A percentile compares a stretch with the other conserved stretches of the same genome.
Conservation (phyloP, 1,140 invertebrate species). For the Procambarus clarkii region DNA sequence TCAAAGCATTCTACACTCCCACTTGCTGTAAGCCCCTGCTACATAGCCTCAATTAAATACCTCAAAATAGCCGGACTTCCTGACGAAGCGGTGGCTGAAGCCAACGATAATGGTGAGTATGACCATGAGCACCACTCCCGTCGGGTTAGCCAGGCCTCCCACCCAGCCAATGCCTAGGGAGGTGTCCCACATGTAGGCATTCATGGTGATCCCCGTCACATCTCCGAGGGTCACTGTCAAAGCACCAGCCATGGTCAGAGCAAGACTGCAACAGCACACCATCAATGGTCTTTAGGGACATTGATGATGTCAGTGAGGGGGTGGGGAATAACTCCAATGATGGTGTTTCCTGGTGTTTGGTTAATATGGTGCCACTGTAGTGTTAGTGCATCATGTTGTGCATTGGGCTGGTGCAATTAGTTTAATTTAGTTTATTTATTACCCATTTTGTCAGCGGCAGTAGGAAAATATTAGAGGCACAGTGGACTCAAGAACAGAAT, state of each 20-base stretch:
- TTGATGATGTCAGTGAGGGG: not conserved
- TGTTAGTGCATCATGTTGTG: too few relatives aligned
- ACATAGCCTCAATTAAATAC: constrained; percentile 76
- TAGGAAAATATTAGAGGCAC: too few relatives aligned
- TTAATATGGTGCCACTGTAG: too few relatives aligned
- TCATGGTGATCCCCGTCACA: constrained; percentile 78
- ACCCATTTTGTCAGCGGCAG: too few relatives aligned
- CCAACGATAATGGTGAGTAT: constrained; percentile 87
- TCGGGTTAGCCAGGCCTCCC: constrained; percentile 88
- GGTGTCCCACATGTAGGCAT: constrained; percentile 87
- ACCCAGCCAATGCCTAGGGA: constrained; percentile 85
- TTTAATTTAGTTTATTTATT: too few relatives aligned
- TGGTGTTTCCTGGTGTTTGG: too few relatives aligned
- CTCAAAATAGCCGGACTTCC: constrained; percentile 93
- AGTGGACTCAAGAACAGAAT: too few relatives aligned
- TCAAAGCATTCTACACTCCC: too few relatives aligned
- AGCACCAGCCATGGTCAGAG: not conserved
- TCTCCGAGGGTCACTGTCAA: constrained; percentile 67
- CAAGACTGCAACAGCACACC: not conserved
- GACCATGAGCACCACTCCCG: constrained; percentile 85
- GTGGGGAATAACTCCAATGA: too few relatives aligned
- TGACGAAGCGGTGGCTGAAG: constrained; percentile 90
- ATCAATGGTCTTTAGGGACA: not conserved
- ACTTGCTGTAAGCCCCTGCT: too few relatives aligned
- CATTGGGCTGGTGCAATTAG: too few relatives aligned